Evolutionary conservation across 2,113 vertebrate species (phyloP).

Genomic region (Podarcis muralis): DNA sequence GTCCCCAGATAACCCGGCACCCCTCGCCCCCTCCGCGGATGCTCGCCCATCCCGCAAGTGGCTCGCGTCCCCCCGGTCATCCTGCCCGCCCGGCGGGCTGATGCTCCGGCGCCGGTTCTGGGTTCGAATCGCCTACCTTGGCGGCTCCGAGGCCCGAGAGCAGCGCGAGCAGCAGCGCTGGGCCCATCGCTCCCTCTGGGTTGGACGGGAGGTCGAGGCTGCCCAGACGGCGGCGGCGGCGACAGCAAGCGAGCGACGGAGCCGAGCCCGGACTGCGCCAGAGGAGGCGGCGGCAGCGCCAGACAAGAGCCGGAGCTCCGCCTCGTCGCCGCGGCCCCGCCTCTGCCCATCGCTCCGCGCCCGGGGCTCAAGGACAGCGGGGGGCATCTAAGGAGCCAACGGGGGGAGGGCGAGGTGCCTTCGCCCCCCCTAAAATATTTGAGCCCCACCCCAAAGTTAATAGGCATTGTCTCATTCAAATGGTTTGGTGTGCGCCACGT

Average conservation of each 20-base stretch:
- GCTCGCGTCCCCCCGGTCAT: background rate
- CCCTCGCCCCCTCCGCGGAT: background rate
- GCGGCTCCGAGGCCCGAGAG: conserved; percentile 40
- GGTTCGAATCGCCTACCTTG: conserved; percentile 19
- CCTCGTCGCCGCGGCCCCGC: background rate
- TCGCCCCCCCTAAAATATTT: no score
- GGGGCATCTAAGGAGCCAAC: no score
- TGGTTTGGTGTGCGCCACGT: no score
- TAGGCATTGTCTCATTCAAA: no score
- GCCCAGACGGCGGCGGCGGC: conserved; percentile 29
- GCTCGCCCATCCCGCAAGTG: background rate
- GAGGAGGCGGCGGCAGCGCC: background rate
- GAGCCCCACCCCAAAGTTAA: no score
- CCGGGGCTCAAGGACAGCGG: background rate
- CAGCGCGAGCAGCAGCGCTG: conserved; percentile 40
- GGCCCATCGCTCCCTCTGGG: conserved; percentile 29
- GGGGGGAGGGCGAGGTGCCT: no score
- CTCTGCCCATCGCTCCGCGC: background rate
- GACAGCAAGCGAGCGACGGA: conserved; percentile 30
- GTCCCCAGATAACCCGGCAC: background rate
- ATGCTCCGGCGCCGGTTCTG: background rate
- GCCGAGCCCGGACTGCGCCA: conserved; percentile 12
- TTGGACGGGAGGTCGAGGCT: conserved; percentile 10
- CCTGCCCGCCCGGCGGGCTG: background rate
- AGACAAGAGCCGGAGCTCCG: background rate